Percentiles rank a stretch among this genome's conserved stretches.
Conservation (phyloP, 1,140 invertebrate species). For the Aethina tumida region DNA sequence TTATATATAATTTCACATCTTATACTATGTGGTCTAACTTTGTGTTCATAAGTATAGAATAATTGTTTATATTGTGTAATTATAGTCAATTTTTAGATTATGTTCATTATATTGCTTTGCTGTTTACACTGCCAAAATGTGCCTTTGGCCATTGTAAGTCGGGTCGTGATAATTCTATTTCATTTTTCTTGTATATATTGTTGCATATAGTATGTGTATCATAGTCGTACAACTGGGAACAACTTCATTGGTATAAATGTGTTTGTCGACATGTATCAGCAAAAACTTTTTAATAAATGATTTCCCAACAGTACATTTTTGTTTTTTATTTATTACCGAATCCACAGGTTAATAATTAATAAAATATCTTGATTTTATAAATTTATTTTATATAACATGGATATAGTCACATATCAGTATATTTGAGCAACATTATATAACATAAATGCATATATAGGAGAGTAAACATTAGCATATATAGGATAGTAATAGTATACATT, state of each 20-base stretch:
- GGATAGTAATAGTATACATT: no score
- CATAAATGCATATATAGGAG: no score
- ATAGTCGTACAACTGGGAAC: constrained; percentile 9
- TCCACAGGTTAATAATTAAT: no score
- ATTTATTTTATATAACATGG: no score
- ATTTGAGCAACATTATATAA: no score
- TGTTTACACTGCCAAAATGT: constrained; percentile 21
- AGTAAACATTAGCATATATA: no score
- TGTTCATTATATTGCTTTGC: constrained; percentile 12
- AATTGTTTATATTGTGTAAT: background rate
- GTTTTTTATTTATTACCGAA: no score
- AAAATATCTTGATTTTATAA: no score
- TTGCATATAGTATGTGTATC: constrained; percentile 13
- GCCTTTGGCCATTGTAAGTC: constrained; percentile 18
- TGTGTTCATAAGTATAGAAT: constrained; percentile 1
- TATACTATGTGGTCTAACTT: constrained; percentile 4
- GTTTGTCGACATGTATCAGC: constrained; percentile 6
- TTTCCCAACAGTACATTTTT: no score
- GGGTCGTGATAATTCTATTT: constrained; percentile 15
- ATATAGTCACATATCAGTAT: no score
- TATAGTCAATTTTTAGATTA: constrained; percentile 4
- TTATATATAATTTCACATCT: constrained; percentile 5
- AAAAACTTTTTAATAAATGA: constrained; percentile 10
- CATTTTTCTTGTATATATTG: constrained; percentile 13
- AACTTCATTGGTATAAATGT: constrained; percentile 8